Evolutionary conservation across 2,888 invertebrate species (phyloP), one percentile per base, ranked within the genome.

Genomic region (Colletes collaris): DNA sequence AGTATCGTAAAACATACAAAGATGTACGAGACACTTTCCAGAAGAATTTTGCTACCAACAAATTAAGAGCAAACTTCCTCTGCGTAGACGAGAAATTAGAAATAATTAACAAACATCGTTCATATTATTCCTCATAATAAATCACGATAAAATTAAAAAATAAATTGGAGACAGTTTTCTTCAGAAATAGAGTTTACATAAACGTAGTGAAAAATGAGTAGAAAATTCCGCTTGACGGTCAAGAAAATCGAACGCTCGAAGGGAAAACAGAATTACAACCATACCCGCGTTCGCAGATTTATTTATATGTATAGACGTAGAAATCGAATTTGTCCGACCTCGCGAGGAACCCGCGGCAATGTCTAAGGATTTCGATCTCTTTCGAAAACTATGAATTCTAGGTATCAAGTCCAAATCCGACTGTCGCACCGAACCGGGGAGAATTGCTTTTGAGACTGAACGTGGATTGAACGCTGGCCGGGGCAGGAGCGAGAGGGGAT

Each of bases 331-430:
- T 27, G 27, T 7, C 40, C 7, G 40, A 7, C 4, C 0, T 40
- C 7, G 37, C 37, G 40, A 7, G 16, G 16, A 62, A 50, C 71
- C 59, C 58, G 35, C 35, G n/a, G 4, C 37, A 59, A 37, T 37
- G 5, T 46, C 59, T 49, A 44, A 55, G 49, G 27, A 55, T 49
- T 44, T 27, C 40, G 3, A 44, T 10, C 37, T 19, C n/a, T 0
- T 27, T 13, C 37, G 7, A 46, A 19, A 46, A 44, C 68, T 27
- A 27, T 27, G 27, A 27, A 27, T 27, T 27, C 27, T 59, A 63
- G 44, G 44, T 76, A 68, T 69, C 70, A 76, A 78, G 69, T 75
- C 62, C 58, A 79, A 83, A 85, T 85, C 73, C 81, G 71, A 75
- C 69, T 72, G 58, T 59, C 50, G 55, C 53, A 35, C 13, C 46